Base-by-base conservation (phyloP, 2,797 vertebrate species). In the Anas capensis region DNA sequence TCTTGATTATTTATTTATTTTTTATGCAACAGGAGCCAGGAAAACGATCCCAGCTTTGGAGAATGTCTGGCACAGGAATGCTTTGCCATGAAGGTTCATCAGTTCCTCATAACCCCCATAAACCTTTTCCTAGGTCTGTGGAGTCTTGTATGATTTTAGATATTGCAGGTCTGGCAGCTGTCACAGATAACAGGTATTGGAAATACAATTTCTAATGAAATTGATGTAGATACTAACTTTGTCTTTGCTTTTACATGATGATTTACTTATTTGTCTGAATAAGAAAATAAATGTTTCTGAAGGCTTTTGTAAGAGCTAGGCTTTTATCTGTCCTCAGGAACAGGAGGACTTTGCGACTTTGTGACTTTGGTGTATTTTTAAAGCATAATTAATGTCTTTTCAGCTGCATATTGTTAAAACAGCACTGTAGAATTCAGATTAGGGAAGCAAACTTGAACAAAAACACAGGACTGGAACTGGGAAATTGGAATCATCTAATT, bases 21-120 rank as follows among this genome's bases (percentile, higher is more conserved):
- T 69, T 88, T 60, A 5, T 86, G 10, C 68, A 36, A 57, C 86
- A 99, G 99, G 99, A 99, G 78, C 99, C 99, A 1, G 99, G 99
- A 61, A 99, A 99, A 95, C 98, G 99, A 10, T 99, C 99, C 21
- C 99, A 99, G 97, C 98, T 99, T 62, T 99, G 99, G 99, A 98
- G 99, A 90, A 99, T 99, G 99, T 99, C 97, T 0, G 98, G 98
- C 3, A 92, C 96, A 0, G 99, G 99, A 61, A 99, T 99, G 99
- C 97, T 99, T 53, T 99, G 99, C 93, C 99, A 99, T 1, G 99
- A 99, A 93, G 99, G 99, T 58, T 99, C 99, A 1, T 99, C 99
- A 4, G 99, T 99, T 14, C 99, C 99, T 6, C 99, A 99, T 90
- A 98, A 98, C 83, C 98, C 98, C 21, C 99, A 98, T 64, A 99